Base-by-base conservation (phyloP, 2,797 vertebrate species). In the Psittacula derbiana region DNA sequence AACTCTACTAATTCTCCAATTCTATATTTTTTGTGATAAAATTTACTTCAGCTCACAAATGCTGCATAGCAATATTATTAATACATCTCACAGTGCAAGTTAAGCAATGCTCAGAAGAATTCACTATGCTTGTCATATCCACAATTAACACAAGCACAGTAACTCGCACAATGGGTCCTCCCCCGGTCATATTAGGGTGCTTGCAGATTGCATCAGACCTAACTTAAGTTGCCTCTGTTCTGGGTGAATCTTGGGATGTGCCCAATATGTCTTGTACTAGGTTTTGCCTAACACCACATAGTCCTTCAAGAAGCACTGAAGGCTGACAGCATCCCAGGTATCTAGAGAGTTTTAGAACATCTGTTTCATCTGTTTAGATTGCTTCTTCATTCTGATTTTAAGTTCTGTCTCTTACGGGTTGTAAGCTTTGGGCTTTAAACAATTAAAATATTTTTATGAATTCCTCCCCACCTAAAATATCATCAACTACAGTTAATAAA, bases 241-340 rank as follows among this genome's bases (percentile, higher is more conserved):
- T 41, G 10, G 5, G 10, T 52, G 24, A 11, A 4, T 85, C 41
- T 67, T 40, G 38, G 18, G 28, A 69, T 41, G 10, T 10, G 7
- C 15, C 19, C 2, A 0, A 27, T 72, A 23, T 30, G 16, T 24
- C 49, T 65, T 0, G 0, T 20, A 17, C 12, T 21, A 67, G 43
- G 20, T 84, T 92, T 69, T 79, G 36, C 18, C 46, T 73, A 72
- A 60, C 40, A 52, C 43, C 38, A 49, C 36, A n/a, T 2, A 44
- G 38, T 44, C 64, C n/a, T 85, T 70, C 41, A 57, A 83, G 25
- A 74, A 89, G 33, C 31, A 62, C 0, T 85, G 28, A 81, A 72
- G 15, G 41, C 28, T 75, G 33, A 80, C 21, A 86, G 41, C 16
- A 86, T 16, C 31, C 10, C 14, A 36, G 9, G 4, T 67, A 64